Conservation (phyloP, 2,888 invertebrate species). For the Thecophora atra region DNA sequence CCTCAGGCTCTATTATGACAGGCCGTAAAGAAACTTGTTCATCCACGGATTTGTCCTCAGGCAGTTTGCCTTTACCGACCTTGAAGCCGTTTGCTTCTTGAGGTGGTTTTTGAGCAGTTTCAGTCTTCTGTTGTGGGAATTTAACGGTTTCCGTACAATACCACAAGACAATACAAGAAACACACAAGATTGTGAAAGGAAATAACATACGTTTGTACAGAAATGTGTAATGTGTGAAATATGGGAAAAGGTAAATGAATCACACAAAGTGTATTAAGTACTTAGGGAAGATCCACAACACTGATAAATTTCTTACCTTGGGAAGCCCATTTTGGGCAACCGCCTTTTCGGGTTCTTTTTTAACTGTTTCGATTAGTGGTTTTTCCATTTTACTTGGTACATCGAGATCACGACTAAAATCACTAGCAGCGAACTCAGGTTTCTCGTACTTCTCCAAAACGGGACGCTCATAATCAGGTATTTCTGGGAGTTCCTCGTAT, state of each 20-base stretch:
- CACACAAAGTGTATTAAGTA: too few relatives aligned
- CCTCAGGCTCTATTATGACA: slow-evolving; percentile 65
- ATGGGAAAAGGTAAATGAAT: background rate
- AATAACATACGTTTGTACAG: slow-evolving; percentile 16
- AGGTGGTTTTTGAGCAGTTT: slow-evolving; percentile 46
- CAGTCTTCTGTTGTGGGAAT: slow-evolving; percentile 55
- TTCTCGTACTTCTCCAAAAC: slow-evolving; percentile 77
- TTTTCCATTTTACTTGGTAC: slow-evolving; percentile 63
- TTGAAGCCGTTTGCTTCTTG: slow-evolving; percentile 56
- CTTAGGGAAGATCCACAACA: background rate
- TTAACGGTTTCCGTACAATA: background rate
- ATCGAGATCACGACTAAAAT: slow-evolving; percentile 59
- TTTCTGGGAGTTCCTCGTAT: slow-evolving; percentile 72
- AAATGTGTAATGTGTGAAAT: background rate
- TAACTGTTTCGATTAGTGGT: slow-evolving; percentile 50
- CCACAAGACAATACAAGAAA: background rate
- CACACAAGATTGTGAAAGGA: background rate
- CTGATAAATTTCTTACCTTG: slow-evolving; percentile 53
- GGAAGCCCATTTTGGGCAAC: slow-evolving; percentile 58
- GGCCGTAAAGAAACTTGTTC: slow-evolving; percentile 60
- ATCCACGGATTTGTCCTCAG: slow-evolving; percentile 54
- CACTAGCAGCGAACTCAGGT: slow-evolving; percentile 68
- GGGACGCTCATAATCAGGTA: slow-evolving; percentile 80
- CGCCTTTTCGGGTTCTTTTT: slow-evolving; percentile 53
- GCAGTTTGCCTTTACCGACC: slow-evolving; percentile 63